phyloP scores from a whole-genome alignment of 1,140 invertebrate species.

The Platyscapa corneri region DNA sequence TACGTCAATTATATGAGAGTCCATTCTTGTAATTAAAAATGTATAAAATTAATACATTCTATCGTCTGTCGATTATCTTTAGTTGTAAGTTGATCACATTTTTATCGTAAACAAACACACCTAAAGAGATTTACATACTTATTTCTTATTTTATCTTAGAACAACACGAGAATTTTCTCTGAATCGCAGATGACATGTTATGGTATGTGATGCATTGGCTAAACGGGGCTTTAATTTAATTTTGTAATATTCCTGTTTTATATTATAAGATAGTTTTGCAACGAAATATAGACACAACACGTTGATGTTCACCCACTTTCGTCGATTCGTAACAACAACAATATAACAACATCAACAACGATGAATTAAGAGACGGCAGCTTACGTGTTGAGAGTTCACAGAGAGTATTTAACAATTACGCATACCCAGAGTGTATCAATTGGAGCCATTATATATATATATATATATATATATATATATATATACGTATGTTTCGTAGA shows the following conservation, averaged over 20 bases:
- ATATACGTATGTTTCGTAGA: not conserved
- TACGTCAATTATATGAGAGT: constrained; percentile 7
- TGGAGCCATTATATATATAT: not conserved
- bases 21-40: constrained; percentile 23
- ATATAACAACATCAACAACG: constrained; percentile 52
- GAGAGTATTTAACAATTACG: constrained; percentile 39
- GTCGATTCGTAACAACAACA: constrained; percentile 42
- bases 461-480: constrained; percentile 2
- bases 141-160: constrained; percentile 13
- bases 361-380: constrained; percentile 49
- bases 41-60: constrained; percentile 18
- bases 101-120: constrained; percentile 17
- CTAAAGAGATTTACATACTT: not conserved
- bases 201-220: not conserved
- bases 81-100: not conserved
- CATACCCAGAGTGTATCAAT: not conserved
- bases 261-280: not conserved
- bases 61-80: not conserved
- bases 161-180: not conserved
- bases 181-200: not conserved
- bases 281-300: not conserved
- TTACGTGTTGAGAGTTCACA: constrained; percentile 35
- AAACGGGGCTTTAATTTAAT: not conserved
- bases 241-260: not conserved
- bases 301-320: constrained; percentile 15